A percentile compares a stretch with the other conserved stretches of the same genome.
Conservation (phyloP, 2,888 invertebrate genomes). For the Epistrophella euchroma region DNA sequence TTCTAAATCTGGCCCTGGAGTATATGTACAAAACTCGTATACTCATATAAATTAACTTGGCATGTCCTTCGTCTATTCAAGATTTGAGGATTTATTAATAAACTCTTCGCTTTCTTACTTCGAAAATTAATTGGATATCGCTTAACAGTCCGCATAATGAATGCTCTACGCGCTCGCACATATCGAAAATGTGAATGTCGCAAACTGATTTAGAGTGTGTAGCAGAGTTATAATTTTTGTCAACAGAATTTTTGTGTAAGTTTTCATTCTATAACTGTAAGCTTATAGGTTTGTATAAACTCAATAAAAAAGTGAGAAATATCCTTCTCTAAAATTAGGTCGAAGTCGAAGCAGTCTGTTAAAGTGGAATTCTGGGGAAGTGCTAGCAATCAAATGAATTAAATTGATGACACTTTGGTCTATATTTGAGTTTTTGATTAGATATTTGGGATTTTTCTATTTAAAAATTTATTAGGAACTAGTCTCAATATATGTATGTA, state of each 20-base stretch:
- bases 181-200: conserved; percentile 45
- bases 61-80: background rate
- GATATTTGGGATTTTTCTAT: conserved; percentile 8
- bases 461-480: conserved; percentile 5
- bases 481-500: background rate
- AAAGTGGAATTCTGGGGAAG: background rate
- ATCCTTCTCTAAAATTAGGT: conserved; percentile 20
- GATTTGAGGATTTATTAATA: conserved; percentile 65
- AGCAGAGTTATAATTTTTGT: conserved; percentile 66
- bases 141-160: background rate
- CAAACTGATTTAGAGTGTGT: conserved; percentile 67
- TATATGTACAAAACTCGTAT: background rate
- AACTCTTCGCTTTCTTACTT: conserved; percentile 20
- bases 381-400: conserved; percentile 54
- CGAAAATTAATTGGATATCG: conserved; percentile 35
- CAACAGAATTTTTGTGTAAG: conserved; percentile 38
- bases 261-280: conserved; percentile 6
- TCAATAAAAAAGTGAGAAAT: background rate
- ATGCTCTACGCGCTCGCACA: background rate
- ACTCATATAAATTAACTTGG: background rate
- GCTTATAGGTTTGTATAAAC: conserved; percentile 7
- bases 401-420: conserved; percentile 44
- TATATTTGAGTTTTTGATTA: conserved; percentile 52
- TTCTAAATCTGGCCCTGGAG: background rate
- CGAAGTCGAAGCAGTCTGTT: background rate